Evolutionary conservation across 2,888 invertebrate genomes (phyloP).

Genomic region (Stegana nigrithorax): DNA sequence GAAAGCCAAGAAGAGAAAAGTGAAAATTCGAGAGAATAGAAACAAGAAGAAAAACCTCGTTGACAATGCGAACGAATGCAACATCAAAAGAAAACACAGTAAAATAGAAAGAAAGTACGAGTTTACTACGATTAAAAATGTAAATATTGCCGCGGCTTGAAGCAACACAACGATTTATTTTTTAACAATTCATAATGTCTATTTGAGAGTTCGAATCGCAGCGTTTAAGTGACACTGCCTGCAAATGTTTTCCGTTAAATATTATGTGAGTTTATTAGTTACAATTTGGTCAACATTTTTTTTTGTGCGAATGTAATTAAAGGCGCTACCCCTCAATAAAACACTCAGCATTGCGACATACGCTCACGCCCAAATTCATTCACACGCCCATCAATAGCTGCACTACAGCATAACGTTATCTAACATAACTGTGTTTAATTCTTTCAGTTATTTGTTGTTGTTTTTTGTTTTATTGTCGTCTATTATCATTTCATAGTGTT

Average conservation of each 20-base stretch:
- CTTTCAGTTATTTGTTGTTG: not conserved
- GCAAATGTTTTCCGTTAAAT: slow-evolving; percentile 53
- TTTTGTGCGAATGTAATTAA: not conserved
- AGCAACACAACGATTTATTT: too few relatives aligned
- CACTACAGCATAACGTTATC: slow-evolving; percentile 12
- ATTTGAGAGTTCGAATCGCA: slow-evolving; percentile 38
- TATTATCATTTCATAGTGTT: too few relatives aligned
- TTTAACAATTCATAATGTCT: too few relatives aligned
- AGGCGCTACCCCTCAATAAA: too few relatives aligned
- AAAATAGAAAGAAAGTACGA: not conserved
- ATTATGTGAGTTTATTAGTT: slow-evolving; percentile 44
- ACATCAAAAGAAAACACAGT: slow-evolving; percentile 16
- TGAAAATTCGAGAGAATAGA: slow-evolving; percentile 49
- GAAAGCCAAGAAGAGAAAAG: too few relatives aligned
- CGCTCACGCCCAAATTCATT: not conserved
- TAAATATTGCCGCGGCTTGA: too few relatives aligned
- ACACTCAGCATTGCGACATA: too few relatives aligned
- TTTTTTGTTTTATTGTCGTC: not conserved
- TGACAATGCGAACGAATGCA: slow-evolving; percentile 32
- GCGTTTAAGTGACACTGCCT: slow-evolving; percentile 40
- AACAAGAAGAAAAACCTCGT: slow-evolving; percentile 23
- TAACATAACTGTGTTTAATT: slow-evolving; percentile 21
- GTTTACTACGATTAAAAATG: slow-evolving; percentile 2
- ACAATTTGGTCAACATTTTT: too few relatives aligned
- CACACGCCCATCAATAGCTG: not conserved